phyloP scores from a whole-genome alignment of 2,888 invertebrate species.

The Thecocarcelia acutangulata region DNA sequence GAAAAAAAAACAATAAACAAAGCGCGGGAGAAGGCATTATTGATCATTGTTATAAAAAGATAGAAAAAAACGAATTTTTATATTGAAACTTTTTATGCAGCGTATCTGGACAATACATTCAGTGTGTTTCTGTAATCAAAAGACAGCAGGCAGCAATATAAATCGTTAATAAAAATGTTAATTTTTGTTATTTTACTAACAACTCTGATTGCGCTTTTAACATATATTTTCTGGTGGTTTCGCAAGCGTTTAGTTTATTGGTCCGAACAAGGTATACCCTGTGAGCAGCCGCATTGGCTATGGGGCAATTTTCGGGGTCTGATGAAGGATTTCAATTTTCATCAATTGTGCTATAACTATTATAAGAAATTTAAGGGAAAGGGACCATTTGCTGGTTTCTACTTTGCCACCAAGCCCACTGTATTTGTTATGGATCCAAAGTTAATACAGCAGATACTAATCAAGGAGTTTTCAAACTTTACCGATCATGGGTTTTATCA shows the following conservation, averaged over 20 bases:
- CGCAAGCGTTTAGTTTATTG: constrained; percentile 56
- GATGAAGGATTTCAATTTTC: constrained; percentile 61
- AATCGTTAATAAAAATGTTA: constrained; percentile 30
- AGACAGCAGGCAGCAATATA: neutral
- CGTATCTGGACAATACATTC: neutral
- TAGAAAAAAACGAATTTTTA: neutral
- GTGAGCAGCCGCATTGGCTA: constrained; percentile 45
- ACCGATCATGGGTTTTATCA: constrained; percentile 77
- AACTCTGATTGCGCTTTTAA: constrained; percentile 10
- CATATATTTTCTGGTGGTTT: constrained; percentile 12
- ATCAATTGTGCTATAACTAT: constrained; percentile 59
- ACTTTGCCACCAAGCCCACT: constrained; percentile 72
- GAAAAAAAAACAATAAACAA: no score
- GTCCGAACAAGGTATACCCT: constrained; percentile 51
- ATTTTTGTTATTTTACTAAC: neutral
- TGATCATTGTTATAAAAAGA: no score
- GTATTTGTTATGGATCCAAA: constrained; percentile 73
- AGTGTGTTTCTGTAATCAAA: neutral
- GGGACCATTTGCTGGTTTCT: constrained; percentile 75
- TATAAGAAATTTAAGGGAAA: constrained; percentile 64
- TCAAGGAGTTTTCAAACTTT: constrained; percentile 78
- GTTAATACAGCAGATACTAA: constrained; percentile 73
- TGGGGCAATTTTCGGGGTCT: constrained; percentile 50
- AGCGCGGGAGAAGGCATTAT: no score
- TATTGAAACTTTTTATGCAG: neutral